Evolutionary conservation across 2,113 vertebrate species (phyloP).

Genomic region (Bubo blakistoni): DNA sequence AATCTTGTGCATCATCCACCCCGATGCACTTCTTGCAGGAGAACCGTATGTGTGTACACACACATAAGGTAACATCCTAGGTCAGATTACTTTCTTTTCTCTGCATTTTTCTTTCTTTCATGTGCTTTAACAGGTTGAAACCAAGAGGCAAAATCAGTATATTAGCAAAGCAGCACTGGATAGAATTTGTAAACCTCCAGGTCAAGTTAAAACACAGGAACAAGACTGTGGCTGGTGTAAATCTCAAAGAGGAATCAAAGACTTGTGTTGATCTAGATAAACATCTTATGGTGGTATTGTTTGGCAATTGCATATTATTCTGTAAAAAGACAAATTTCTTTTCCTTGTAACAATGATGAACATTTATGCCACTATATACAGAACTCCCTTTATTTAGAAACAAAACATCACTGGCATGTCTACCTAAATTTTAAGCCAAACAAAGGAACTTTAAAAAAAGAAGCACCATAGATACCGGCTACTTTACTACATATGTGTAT

Average conservation of each 20-base stretch:
- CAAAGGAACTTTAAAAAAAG: background rate
- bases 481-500: background rate
- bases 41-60: background rate
- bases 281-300: rapidly evolving
- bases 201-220: background rate
- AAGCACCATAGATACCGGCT: background rate
- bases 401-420: background rate
- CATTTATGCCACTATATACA: background rate
- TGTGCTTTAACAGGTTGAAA: background rate
- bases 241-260: background rate
- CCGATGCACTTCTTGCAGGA: background rate
- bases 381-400: background rate
- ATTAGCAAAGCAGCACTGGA: background rate
- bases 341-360: background rate
- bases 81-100: background rate
- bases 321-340: background rate
- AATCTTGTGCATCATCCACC: background rate
- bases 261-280: background rate
- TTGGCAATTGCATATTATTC: background rate
- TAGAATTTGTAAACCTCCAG: background rate
- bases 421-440: background rate
- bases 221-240: background rate
- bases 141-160: background rate
- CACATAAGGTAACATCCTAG: rapidly evolving
- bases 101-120: background rate